Conservation (phyloP, 1,140 invertebrate genomes). For the Musca domestica region DNA sequence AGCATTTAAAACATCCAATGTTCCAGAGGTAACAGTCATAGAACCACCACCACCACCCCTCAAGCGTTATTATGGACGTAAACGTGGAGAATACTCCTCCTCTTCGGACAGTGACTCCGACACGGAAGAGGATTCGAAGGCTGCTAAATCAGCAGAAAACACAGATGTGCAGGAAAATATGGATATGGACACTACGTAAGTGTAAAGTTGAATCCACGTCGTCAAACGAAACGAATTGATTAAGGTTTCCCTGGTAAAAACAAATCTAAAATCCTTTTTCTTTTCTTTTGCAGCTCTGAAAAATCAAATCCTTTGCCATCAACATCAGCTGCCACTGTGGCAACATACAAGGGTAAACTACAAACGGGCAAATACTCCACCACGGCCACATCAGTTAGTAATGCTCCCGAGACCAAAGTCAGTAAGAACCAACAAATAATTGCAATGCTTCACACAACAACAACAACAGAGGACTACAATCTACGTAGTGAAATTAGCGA, state of each 20-base stretch:
- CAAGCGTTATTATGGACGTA: constrained; percentile 67
- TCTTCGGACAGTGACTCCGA: constrained; percentile 38
- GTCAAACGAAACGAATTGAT: too few relatives aligned
- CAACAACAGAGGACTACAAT: constrained; percentile 6
- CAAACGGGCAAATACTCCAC: constrained; percentile 54
- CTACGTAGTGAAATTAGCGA: constrained; percentile 11
- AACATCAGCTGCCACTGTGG: constrained; percentile 28
- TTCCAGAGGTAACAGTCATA: not conserved
- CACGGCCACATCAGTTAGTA: constrained; percentile 28
- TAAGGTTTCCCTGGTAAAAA: too few relatives aligned
- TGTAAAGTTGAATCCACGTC: constrained; percentile 45
- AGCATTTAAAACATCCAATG: not conserved
- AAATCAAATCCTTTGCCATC: constrained; percentile 42
- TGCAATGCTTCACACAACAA: constrained; percentile 17
- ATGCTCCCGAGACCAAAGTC: constrained; percentile 79
- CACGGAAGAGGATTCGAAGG: constrained; percentile 29
- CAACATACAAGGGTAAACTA: constrained; percentile 51
- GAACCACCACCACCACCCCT: constrained; percentile 50
- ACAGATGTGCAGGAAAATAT: constrained; percentile 42
- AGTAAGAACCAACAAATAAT: constrained; percentile 78
- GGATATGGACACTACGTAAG: constrained; percentile 52
- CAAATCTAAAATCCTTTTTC: constrained; percentile 1
- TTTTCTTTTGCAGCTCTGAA: constrained; percentile 41
- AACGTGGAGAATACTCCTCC: constrained; percentile 58
- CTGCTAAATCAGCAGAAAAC: constrained; percentile 33